Base-by-base conservation (phyloP, 2,113 vertebrate species). In the Sinocyclocheilus rhinocerous region DNA sequence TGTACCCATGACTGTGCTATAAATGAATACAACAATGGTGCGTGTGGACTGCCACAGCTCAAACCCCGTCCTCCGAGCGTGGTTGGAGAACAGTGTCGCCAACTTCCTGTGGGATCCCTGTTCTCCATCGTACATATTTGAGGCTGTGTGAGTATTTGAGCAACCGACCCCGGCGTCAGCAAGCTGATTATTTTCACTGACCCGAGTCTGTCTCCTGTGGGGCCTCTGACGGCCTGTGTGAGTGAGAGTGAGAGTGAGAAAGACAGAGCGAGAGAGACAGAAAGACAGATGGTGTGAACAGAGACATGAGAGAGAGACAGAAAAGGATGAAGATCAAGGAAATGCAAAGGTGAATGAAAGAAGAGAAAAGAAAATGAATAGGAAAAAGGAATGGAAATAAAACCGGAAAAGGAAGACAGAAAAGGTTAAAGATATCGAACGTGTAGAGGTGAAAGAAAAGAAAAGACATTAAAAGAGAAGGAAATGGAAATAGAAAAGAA, bases 31-130 rank as follows among this genome's bases (percentile, higher is more conserved):
- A 52, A 16, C 45, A 55, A 10, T 72, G 50, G 82, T 55, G 84
- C 22, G 48, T 80, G 33, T 59, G 33, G 50, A 73, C 72, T 18
- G 36, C 16, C 16, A 13, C 15, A 26, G 15, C 26, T 3, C 55
- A 57, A 57, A 57, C 55, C 55, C 55, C 55, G 6, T 57, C 55
- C 55, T 57, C 90, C 90, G 88, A 57, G 87, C 6, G 0, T 69
- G 45, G 80, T 18, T 76, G 75, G 45, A 80, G 84, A 92, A 88
- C 85, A 90, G 45, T 92, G 94, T 93, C 90, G 89, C 91, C 80
- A 88, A 89, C 93, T 95, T 96, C 95, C 95, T 95, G 88, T 95
- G 94, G 95, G 94, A 95, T 94, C 92, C 93, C 93, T 93, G 92
- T 91, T 92, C 90, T 87, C 81, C 88, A 89, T 75, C 83, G 61